These are phyloP conservation scores for Globicephala melas DNA, from an alignment of 2,113 vertebrate species.

Conservation along the genomic window DNA sequence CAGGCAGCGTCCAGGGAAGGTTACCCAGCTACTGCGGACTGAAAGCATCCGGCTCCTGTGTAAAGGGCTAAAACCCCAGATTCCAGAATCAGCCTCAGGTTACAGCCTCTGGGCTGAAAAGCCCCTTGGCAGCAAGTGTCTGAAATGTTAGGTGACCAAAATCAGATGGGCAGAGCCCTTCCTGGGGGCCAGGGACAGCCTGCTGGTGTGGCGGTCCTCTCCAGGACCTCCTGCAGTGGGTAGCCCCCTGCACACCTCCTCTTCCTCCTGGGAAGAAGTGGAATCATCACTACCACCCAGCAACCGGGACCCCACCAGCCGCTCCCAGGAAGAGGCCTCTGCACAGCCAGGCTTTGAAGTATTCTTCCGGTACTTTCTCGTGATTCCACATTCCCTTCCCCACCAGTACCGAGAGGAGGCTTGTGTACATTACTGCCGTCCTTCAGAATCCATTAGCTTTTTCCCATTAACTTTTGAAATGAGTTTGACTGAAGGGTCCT, in stretches of 20 bases:
- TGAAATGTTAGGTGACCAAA: neutral
- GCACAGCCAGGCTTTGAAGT: neutral
- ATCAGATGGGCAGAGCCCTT: neutral
- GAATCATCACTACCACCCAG: neutral
- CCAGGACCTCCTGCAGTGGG: neutral
- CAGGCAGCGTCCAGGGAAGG: neutral
- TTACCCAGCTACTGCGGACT: neutral
- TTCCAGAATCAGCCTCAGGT: neutral
- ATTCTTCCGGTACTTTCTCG: neutral
- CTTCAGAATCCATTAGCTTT: slow-evolving; percentile 66
- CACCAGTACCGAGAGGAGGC: neutral
- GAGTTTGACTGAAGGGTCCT: slow-evolving; percentile 46
- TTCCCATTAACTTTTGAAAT: slow-evolving; percentile 69
- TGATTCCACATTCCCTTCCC: neutral
- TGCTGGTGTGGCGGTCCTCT: neutral
- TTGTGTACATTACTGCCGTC: neutral
- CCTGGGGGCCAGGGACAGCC: neutral
- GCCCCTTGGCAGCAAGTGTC: neutral
- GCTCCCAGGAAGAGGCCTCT: neutral
- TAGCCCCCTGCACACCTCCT: neutral
- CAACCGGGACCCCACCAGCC: too few species aligned
- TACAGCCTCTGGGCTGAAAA: neutral
- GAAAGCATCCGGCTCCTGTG: neutral
- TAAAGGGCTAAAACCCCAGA: neutral
- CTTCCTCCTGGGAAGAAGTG: neutral